Conservation (phyloP, 2,888 invertebrate species). For the Antitype chi region DNA sequence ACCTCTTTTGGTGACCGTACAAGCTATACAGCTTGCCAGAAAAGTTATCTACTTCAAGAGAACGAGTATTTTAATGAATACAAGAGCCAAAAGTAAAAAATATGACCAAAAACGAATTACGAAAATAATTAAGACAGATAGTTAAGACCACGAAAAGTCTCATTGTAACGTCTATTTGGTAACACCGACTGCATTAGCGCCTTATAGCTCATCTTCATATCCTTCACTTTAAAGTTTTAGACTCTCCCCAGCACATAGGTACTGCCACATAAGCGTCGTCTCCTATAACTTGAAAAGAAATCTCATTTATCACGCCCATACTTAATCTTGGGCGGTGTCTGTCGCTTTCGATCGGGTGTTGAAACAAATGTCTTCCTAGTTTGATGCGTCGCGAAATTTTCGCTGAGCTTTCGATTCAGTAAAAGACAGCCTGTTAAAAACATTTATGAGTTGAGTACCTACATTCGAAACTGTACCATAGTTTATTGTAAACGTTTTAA, state of each 20-base stretch:
- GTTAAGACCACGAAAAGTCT: neutral
- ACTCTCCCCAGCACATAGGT: conserved; percentile 7
- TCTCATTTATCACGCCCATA: conserved; percentile 74
- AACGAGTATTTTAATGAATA: neutral
- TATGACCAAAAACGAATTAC: neutral
- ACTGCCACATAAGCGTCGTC: conserved; percentile 15
- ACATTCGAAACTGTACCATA: neutral
- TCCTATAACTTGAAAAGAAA: conserved; percentile 64
- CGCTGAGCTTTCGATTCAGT: neutral
- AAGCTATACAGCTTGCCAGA: neutral
- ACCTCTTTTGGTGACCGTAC: neutral
- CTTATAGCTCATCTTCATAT: conserved; percentile 15
- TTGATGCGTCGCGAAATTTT: conserved; percentile 25
- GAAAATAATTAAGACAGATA: neutral
- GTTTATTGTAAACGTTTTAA: neutral
- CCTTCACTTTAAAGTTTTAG: conserved; percentile 19
- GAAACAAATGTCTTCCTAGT: conserved; percentile 31
- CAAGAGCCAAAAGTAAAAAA: neutral
- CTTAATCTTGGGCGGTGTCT: conserved; percentile 75
- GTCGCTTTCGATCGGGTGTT: conserved; percentile 52
- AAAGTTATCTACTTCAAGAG: neutral
- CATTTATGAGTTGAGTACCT: neutral
- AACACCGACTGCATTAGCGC: too few relatives aligned
- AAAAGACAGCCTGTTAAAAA: neutral
- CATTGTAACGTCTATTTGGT: neutral